phyloP scores from a whole-genome alignment of 2,888 invertebrate genomes.

The Drosophila greeni region DNA sequence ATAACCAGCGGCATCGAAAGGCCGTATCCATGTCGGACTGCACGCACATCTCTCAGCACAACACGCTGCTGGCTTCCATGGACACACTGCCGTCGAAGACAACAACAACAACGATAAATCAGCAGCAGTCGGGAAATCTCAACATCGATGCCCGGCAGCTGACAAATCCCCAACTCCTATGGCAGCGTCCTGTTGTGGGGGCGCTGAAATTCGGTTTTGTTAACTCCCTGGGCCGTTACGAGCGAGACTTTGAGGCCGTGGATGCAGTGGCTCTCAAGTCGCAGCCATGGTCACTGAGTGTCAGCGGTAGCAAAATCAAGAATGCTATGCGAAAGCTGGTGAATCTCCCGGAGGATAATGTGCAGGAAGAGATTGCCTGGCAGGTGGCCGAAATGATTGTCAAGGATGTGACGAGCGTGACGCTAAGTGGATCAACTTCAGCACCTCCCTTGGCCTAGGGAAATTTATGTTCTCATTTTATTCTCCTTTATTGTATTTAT shows the following conservation, averaged over 20 bases:
- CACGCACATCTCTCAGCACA: constrained; percentile 86
- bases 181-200: constrained; percentile 85
- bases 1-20: constrained; percentile 79
- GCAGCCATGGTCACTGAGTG: constrained; percentile 74
- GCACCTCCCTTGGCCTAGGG: constrained; percentile 4
- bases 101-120: constrained; percentile 76
- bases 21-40: constrained; percentile 84
- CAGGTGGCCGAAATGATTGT: constrained; percentile 98
- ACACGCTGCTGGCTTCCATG: constrained; percentile 88
- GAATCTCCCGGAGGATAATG: constrained; percentile 90
- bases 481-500: constrained; percentile 20
- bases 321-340: constrained; percentile 88
- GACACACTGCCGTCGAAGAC: constrained; percentile 76
- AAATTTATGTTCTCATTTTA: constrained; percentile 22
- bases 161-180: constrained; percentile 92
- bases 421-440: constrained; percentile 74
- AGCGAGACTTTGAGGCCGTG: constrained; percentile 88
- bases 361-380: constrained; percentile 97
- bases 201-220: constrained; percentile 92
- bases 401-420: constrained; percentile 94
- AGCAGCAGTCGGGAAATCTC: constrained; percentile 81
- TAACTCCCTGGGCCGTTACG: constrained; percentile 92
- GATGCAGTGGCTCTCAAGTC: constrained; percentile 54
- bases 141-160: constrained; percentile 90
- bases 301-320: constrained; percentile 68